A percentile compares a stretch with the other conserved stretches of the same genome.
Conservation (phyloP, 2,888 invertebrate genomes). For the Sinhomidia bicolor region DNA sequence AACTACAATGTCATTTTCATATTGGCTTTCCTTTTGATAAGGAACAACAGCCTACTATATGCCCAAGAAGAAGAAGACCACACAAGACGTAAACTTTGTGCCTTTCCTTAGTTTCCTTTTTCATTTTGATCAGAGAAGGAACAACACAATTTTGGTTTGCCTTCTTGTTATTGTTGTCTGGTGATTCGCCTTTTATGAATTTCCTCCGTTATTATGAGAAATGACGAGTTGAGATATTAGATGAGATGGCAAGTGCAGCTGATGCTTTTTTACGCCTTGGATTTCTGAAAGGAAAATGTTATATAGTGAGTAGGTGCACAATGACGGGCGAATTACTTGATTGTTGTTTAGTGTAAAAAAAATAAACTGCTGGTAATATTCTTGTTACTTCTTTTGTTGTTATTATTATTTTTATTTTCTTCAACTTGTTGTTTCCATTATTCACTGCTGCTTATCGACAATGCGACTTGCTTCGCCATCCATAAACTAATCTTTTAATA, state of each 20-base stretch:
- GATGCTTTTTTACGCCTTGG: background rate
- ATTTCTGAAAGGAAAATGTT: background rate
- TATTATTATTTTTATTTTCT: slow-evolving; percentile 16
- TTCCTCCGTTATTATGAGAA: slow-evolving; percentile 37
- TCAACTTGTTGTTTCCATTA: background rate
- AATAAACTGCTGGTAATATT: background rate
- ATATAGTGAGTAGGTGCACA: too few relatives aligned
- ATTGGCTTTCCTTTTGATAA: too few relatives aligned
- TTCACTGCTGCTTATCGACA: too few relatives aligned
- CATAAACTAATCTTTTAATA: too few relatives aligned
- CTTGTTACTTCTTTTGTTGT: background rate
- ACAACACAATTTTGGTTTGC: slow-evolving; percentile 12
- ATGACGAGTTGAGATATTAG: slow-evolving; percentile 58
- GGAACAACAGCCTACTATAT: too few relatives aligned
- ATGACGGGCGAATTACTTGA: slow-evolving; percentile 21
- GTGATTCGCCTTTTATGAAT: slow-evolving; percentile 40
- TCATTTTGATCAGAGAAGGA: slow-evolving; percentile 30
- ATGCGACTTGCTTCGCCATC: too few relatives aligned
- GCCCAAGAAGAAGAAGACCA: too few relatives aligned
- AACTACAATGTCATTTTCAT: too few relatives aligned
- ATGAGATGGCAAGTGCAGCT: slow-evolving; percentile 54
- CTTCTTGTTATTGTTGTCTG: too few relatives aligned
- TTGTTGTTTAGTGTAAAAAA: background rate
- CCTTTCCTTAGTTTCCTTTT: background rate
- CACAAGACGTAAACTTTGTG: too few relatives aligned